Conservation (phyloP, 2,113 vertebrate genomes). For the Gavia stellata region DNA sequence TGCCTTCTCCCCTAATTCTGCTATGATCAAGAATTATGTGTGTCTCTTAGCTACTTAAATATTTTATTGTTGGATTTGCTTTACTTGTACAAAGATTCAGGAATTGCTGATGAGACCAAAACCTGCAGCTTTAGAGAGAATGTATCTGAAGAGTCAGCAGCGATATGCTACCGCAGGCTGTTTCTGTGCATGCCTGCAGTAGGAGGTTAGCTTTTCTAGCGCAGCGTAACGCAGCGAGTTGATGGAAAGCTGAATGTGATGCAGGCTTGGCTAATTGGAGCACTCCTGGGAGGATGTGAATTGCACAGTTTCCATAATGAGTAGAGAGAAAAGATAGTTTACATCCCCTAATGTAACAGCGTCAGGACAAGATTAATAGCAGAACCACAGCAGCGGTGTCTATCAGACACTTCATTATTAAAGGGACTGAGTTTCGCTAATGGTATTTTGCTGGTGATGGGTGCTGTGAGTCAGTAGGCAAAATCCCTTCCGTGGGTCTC, state of each 20-base stretch:
- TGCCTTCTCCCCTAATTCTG: not conserved
- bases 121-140: constrained; percentile 52
- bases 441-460: constrained; percentile 22
- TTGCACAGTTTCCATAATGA: constrained; percentile 51
- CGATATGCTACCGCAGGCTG: not conserved
- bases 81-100: not conserved
- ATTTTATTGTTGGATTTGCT: not conserved
- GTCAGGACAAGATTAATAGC: constrained; percentile 54
- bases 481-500: constrained; percentile 4
- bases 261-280: constrained; percentile 53
- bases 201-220: constrained; percentile 5
- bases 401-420: constrained; percentile 42
- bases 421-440: constrained; percentile 13
- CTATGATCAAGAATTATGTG: not conserved
- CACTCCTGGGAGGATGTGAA: constrained; percentile 61
- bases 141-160: constrained; percentile 52
- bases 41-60: not conserved
- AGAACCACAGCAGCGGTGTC: not conserved
- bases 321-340: constrained; percentile 60
- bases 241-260: constrained; percentile 47
- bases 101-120: constrained; percentile 55
- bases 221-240: not conserved
- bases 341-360: constrained; percentile 35
- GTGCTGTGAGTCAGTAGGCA: constrained; percentile 19
- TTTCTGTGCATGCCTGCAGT: constrained; percentile 1